These are phyloP conservation scores for Monopis laevigella DNA, from an alignment of 2,888 invertebrate species.

Conservation along the genomic window DNA sequence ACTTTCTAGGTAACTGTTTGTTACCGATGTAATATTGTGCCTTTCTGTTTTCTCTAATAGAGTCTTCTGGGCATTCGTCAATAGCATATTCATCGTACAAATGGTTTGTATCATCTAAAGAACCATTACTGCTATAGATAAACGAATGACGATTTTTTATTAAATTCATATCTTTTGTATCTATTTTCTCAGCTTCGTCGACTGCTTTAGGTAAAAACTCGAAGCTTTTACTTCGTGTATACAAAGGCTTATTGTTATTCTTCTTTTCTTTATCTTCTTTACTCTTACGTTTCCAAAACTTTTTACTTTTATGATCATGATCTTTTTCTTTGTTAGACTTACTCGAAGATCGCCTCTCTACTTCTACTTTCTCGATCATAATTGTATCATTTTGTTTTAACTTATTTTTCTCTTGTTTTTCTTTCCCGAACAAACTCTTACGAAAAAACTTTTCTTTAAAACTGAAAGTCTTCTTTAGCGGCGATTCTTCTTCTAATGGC, in stretches of 20 bases:
- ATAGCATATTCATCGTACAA: neutral
- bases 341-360: neutral
- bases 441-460: constrained; percentile 50
- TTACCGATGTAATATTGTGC: neutral
- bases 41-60: neutral
- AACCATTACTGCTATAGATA: constrained; percentile 40
- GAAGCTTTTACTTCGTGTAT: constrained; percentile 54
- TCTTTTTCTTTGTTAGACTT: constrained; percentile 27
- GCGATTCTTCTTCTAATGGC: constrained; percentile 41
- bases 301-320: constrained; percentile 41
- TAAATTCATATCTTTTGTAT: constrained; percentile 21
- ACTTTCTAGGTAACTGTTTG: neutral
- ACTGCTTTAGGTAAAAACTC: constrained; percentile 50
- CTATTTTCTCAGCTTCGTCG: constrained; percentile 29
- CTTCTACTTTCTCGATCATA: constrained; percentile 22
- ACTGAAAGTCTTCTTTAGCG: constrained; percentile 52
- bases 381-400: constrained; percentile 38
- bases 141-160: constrained; percentile 36
- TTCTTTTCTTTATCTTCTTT: constrained; percentile 37
- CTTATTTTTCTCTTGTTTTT: constrained; percentile 37
- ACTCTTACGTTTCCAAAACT: constrained; percentile 53
- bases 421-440: constrained; percentile 44
- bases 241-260: constrained; percentile 29
- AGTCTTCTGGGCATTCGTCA: neutral
- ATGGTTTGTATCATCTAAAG: constrained; percentile 37